Conservation (phyloP, 2,888 invertebrate species). For the Mythimna albipuncta region DNA sequence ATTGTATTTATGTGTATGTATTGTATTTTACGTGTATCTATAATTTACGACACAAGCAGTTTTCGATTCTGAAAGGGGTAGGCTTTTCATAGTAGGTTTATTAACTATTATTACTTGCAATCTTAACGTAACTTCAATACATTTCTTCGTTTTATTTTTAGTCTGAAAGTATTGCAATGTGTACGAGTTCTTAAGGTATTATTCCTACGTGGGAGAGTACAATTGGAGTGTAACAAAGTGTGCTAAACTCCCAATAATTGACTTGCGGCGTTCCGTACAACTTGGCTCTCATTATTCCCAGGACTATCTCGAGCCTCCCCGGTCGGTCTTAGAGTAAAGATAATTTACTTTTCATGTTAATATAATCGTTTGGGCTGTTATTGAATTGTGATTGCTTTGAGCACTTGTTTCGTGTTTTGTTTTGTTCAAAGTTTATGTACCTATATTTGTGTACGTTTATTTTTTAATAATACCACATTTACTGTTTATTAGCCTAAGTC, state of each 20-base stretch:
- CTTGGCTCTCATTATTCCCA: conserved; percentile 67
- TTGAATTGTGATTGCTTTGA: conserved; percentile 36
- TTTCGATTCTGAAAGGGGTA: neutral
- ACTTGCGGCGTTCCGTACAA: conserved; percentile 58
- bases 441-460: neutral
- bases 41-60: neutral
- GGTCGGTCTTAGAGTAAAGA: conserved; percentile 34
- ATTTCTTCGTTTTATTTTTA: neutral
- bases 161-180: neutral
- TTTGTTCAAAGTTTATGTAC: conserved; percentile 31
- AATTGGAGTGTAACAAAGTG: conserved; percentile 61
- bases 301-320: conserved; percentile 26
- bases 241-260: conserved; percentile 63
- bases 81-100: neutral
- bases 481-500: neutral
- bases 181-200: conserved; percentile 1
- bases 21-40: neutral
- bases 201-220: conserved; percentile 37
- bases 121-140: neutral
- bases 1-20: conserved; percentile 2
- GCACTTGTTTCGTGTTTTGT: conserved; percentile 40
- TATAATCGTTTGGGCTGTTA: conserved; percentile 34
- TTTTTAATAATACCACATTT: conserved; percentile 1
- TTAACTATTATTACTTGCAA: neutral
- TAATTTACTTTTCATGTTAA: conserved; percentile 46